Evolutionary conservation across 2,888 invertebrate genomes (phyloP).

Genomic region (Apamea epomidion): DNA sequence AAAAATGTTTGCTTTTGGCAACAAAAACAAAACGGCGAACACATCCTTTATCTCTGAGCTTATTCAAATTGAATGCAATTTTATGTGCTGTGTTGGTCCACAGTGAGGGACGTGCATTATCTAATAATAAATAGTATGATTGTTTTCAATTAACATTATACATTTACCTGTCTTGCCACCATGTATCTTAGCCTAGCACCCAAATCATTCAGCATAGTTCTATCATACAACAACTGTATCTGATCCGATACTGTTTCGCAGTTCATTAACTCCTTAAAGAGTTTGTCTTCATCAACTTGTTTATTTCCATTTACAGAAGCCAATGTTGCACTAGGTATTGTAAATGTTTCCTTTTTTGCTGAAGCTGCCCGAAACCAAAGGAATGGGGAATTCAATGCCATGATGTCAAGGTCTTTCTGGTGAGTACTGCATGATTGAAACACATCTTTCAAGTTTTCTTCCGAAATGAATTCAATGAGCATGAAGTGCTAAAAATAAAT

Average conservation of each 20-base stretch:
- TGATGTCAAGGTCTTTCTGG: constrained; percentile 89
- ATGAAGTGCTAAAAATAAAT: constrained; percentile 92
- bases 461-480: constrained; percentile 93
- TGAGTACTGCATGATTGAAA: constrained; percentile 90
- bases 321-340: constrained; percentile 62
- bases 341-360: constrained; percentile 74
- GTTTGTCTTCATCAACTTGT: constrained; percentile 80
- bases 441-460: constrained; percentile 88
- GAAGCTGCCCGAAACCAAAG: constrained; percentile 92
- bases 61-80: not conserved
- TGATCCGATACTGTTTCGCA: constrained; percentile 92
- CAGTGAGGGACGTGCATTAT: not conserved
- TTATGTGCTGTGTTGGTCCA: too few relatives aligned
- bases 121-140: not conserved
- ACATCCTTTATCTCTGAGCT: too few relatives aligned
- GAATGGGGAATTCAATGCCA: constrained; percentile 93
- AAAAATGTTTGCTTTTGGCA: too few relatives aligned
- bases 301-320: constrained; percentile 86
- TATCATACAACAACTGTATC: constrained; percentile 91
- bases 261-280: constrained; percentile 86
- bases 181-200: constrained; percentile 94
- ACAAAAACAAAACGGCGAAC: too few relatives aligned
- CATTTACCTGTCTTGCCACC: constrained; percentile 92
- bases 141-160: not conserved
- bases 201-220: constrained; percentile 93